Conservation (phyloP, 2,113 vertebrate genomes). For the Albula glossodonta region DNA sequence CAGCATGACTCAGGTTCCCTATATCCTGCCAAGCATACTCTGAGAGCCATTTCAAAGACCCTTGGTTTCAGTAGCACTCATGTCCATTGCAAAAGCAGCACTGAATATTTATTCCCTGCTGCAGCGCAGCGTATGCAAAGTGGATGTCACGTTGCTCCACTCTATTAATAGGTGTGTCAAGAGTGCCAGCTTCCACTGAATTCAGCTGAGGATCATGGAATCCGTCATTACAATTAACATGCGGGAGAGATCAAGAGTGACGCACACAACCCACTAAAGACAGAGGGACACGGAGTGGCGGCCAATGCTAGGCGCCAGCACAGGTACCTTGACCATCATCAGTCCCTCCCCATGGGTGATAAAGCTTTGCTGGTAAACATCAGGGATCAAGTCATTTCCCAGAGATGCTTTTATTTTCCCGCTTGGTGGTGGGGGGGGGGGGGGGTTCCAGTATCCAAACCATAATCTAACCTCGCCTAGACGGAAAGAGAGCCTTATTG, state of each 20-base stretch:
- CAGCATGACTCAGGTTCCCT: too few species aligned
- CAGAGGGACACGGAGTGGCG: too few species aligned
- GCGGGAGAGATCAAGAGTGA: background rate
- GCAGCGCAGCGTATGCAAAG: background rate
- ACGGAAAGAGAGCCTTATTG: background rate
- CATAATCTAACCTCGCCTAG: background rate
- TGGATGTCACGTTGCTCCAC: conserved; percentile 21
- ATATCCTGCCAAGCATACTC: too few species aligned
- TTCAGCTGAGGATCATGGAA: conserved; percentile 26
- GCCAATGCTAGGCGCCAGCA: too few species aligned
- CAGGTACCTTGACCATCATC: background rate
- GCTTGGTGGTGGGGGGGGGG: background rate
- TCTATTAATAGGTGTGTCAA: conserved; percentile 17
- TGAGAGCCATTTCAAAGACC: too few species aligned
- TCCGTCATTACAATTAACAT: conserved; percentile 11
- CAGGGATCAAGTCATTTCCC: background rate
- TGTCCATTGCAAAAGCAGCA: too few species aligned
- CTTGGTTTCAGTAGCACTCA: too few species aligned
- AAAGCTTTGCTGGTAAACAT: background rate
- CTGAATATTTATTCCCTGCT: too few species aligned
- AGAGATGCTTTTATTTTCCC: background rate
- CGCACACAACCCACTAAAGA: background rate
- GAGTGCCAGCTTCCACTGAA: conserved; percentile 3
- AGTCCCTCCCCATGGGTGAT: background rate
- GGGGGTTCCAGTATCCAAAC: background rate